phyloP scores from a whole-genome alignment of 2,888 invertebrate species.

The Lacanobia wlatinum region DNA sequence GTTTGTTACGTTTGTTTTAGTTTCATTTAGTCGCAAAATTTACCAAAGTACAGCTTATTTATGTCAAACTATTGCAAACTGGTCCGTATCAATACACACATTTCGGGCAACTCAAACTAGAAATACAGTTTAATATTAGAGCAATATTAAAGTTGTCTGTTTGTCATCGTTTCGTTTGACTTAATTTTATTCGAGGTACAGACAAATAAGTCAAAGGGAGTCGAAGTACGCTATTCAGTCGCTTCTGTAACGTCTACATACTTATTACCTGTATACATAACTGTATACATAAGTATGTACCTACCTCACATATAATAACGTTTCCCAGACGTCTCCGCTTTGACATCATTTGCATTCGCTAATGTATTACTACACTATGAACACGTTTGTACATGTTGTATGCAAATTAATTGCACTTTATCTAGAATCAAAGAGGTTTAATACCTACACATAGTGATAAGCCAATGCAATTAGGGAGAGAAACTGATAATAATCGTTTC shows the following conservation, averaged over 20 bases:
- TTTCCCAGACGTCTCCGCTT: slow-evolving; percentile 71
- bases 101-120: neutral
- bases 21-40: too few relatives aligned
- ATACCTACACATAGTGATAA: slow-evolving; percentile 6
- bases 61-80: too few relatives aligned
- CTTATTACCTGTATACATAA: slow-evolving; percentile 47
- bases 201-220: slow-evolving; percentile 70
- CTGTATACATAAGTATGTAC: slow-evolving; percentile 27
- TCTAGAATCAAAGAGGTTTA: slow-evolving; percentile 51
- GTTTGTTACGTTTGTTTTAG: too few relatives aligned
- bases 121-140: slow-evolving; percentile 2
- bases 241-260: slow-evolving; percentile 65
- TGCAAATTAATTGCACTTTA: slow-evolving; percentile 68
- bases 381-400: slow-evolving; percentile 38
- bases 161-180: slow-evolving; percentile 52
- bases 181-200: slow-evolving; percentile 65
- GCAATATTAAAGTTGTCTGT: slow-evolving; percentile 9
- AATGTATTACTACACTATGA: slow-evolving; percentile 65
- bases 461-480: slow-evolving; percentile 30
- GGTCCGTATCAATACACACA: neutral
- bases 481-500: neutral
- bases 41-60: too few relatives aligned
- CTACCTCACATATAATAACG: slow-evolving; percentile 52
- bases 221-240: slow-evolving; percentile 62
- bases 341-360: slow-evolving; percentile 78